A percentile compares a stretch with the other conserved stretches of the same genome.
Evolutionary conservation across 2,797 vertebrate species (phyloP).

Genomic region (Enteromius paludinosus): DNA sequence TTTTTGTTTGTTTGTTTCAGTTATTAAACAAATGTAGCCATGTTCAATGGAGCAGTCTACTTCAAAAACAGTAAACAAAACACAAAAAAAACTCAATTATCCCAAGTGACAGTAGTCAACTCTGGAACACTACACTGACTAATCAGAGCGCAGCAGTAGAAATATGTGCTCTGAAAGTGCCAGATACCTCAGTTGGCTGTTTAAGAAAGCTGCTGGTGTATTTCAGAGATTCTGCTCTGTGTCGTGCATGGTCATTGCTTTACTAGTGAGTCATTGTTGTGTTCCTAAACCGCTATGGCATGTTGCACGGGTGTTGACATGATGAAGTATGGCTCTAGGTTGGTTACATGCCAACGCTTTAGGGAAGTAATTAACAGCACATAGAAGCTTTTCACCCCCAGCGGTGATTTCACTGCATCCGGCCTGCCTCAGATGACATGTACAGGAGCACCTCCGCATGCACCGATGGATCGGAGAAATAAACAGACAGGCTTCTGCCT

Average conservation of each 20-base stretch:
- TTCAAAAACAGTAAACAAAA: too few species aligned
- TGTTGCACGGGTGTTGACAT: conserved; percentile 60
- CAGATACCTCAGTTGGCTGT: neutral
- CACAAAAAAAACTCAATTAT: neutral
- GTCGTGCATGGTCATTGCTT: conserved; percentile 16
- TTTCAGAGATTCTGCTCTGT: neutral
- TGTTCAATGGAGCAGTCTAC: neutral
- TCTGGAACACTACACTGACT: neutral
- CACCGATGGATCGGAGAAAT: conserved; percentile 53
- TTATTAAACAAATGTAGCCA: neutral
- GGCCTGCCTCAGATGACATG: neutral
- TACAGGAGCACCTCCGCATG: neutral
- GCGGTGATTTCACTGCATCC: neutral
- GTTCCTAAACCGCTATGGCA: conserved; percentile 51
- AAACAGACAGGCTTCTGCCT: conserved; percentile 55
- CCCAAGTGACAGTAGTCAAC: neutral
- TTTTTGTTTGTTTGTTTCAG: neutral
- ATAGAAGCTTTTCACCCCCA: conserved; percentile 58
- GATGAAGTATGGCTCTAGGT: conserved; percentile 60
- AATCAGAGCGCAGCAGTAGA: neutral
- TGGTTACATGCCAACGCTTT: conserved; percentile 57
- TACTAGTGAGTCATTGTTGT: conserved; percentile 4
- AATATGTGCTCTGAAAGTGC: neutral
- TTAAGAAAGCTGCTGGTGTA: neutral
- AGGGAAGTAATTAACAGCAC: conserved; percentile 65